Conservation (phyloP, 2,888 invertebrate species). For the Eupeodes luniger region DNA sequence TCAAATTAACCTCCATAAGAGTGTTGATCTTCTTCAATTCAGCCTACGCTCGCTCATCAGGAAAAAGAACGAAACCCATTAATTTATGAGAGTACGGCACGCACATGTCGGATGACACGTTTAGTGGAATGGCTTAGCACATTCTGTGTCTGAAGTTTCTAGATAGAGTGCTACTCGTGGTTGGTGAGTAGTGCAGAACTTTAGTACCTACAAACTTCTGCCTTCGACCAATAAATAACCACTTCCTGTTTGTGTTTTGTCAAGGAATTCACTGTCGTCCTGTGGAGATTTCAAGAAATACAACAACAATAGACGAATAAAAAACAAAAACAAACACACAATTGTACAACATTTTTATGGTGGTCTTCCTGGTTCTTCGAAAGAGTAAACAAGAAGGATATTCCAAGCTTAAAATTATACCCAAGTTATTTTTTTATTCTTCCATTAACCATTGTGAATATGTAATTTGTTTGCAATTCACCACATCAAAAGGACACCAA, state of each 20-base stretch:
- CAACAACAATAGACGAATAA: background rate
- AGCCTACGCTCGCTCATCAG: background rate
- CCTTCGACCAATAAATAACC: conserved; percentile 59
- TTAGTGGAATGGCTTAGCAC: background rate
- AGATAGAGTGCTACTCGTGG: background rate
- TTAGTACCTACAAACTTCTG: conserved; percentile 6
- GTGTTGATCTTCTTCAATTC: conserved; percentile 8
- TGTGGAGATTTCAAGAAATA: conserved; percentile 1
- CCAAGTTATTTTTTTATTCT: conserved; percentile 2
- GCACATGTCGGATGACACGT: conserved; percentile 59
- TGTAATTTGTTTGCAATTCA: conserved; percentile 73
- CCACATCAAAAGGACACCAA: conserved; percentile 68
- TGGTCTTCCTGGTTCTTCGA: conserved; percentile 45
- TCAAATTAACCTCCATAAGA: conserved; percentile 8
- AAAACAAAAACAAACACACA: conserved; percentile 8
- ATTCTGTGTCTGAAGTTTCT: conserved; percentile 13
- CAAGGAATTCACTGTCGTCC: conserved; percentile 54
- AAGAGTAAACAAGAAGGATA: conserved; percentile 49
- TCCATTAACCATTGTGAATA: conserved; percentile 55
- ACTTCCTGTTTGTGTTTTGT: conserved; percentile 60
- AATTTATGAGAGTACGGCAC: conserved; percentile 59
- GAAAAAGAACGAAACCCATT: conserved; percentile 19
- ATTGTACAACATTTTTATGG: conserved; percentile 26
- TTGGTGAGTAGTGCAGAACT: conserved; percentile 3
- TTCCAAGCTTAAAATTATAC: conserved; percentile 23